Base-by-base conservation (phyloP, 2,113 vertebrate species). In the Brachirus orientalis region DNA sequence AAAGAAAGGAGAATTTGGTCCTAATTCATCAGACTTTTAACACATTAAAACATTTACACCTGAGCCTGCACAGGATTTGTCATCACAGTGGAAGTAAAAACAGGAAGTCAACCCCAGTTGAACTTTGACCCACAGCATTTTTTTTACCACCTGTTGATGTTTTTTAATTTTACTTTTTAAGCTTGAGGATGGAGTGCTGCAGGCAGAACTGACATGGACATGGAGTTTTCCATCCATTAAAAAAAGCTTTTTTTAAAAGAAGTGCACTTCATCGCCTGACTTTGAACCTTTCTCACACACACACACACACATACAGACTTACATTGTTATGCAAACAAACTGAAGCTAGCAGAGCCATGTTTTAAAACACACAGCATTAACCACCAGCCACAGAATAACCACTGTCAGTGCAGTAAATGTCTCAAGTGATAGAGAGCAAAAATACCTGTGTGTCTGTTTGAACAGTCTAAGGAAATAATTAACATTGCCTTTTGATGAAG, bases 231-330 rank as follows among this genome's bases (percentile, higher is more conserved):
- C 45, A 60, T 69, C 44, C 53, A 43, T 63, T 69, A 41, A 50
- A 36, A 22, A 22, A 22, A 22, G 17, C 10, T 17, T 41, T 41
- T 43, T 71, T 64, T 68, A 12, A 53, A 69, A 59, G 36, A 87
- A 85, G 84, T 85, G 87, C 85, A 80, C 80, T 85, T 86, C 76
- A 76, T 77, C 6, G 1, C 22, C 58, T 36, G 66, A 48, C 9
- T 28, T 28, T 12, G 72, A 64, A 61, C 76, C 72, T 51, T 40
- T 55, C 20, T 59, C 46, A 60, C 8, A 58, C 63, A 52, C 18
- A 48, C 16, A 63, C 28, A 63, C 62, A 50, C 36, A 33, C 40
- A 64, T 47, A 57, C 51, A 45, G 60, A 50, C 38, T 46, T 35
- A 56, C 40, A 19, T 33, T 33, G 16, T 73, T 76, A 88, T 84